Conservation (phyloP, 2,113 vertebrate genomes). For the Myotis lucifugus region DNA sequence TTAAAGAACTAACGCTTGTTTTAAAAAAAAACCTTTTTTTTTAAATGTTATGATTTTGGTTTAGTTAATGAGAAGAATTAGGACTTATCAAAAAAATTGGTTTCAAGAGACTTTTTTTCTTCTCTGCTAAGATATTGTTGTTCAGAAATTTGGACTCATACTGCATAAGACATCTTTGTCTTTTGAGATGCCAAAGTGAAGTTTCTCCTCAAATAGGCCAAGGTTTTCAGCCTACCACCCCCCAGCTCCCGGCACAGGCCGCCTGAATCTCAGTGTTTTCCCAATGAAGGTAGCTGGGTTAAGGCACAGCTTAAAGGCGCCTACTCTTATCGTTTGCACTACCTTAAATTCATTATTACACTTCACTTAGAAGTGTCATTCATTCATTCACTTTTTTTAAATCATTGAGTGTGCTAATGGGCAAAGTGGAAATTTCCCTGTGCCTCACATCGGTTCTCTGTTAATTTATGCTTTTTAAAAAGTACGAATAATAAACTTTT, state of each 20-base stretch:
- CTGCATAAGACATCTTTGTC: neutral
- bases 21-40: too few relatives aligned
- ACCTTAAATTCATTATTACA: neutral
- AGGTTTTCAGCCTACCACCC: neutral
- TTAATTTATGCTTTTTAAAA: slow-evolving; percentile 7
- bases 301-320: neutral
- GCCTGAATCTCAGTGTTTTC: neutral
- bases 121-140: neutral
- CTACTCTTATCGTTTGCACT: neutral
- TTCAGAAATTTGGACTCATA: slow-evolving; percentile 33
- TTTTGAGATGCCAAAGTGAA: neutral
- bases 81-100: neutral
- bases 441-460: neutral
- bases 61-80: slow-evolving; percentile 37
- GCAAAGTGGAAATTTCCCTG: slow-evolving; percentile 15
- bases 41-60: neutral
- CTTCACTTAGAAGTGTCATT: neutral
- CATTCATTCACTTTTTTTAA: neutral
- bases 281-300: neutral
- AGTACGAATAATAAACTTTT: slow-evolving; percentile 33
- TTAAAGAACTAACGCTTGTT: neutral
- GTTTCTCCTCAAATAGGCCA: slow-evolving; percentile 9
- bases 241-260: neutral
- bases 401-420: neutral
- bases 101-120: slow-evolving; percentile 18